Base-by-base conservation (phyloP, 1,140 invertebrate genomes). In the Marisa cornuarietis region DNA sequence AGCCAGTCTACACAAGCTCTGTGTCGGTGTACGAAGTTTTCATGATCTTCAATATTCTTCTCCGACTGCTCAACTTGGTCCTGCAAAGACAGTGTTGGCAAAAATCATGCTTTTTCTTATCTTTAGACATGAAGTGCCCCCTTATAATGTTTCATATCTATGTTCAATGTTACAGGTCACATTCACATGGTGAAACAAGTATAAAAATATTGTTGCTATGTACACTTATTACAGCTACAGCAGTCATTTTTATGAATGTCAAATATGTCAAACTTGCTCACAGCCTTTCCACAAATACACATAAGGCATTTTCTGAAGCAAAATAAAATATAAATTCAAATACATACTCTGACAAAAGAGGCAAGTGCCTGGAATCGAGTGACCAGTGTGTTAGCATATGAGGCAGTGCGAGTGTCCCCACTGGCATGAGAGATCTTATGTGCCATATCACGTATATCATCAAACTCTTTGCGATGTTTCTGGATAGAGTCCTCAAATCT, bases 351-450 rank as follows among this genome's bases (percentile, higher is more conserved):
- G 11, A 86, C 81, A 77, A 84, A 81, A 42, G 82, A 73, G 10
- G 92, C 89, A 0, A 97, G 92, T 20, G 94, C 93, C 87, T 96
- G 93, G 89, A 96, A 96, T 81, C 96, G 93, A 49, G 93, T 93
- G 14, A 93, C 93, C 71, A 98, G 91, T 88, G 96, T 95, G 76
- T 93, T 93, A 5, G 95, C 94, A 87, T 96, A 95, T 86, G 96
- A 95, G 11, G 93, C 92, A 24, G 96, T 94, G 66, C 96, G 92
- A 0, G 95, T 95, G 86, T 97, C 96, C 3, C 96, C 95, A 90
- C 94, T 95, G 79, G 94, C 93, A 82, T 94, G 93, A 31, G 94
- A 92, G 22, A 98, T 94, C 83, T 94, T 93, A 71, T 96, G 93
- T 0, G 95, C 95, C 9, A 95, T 91, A 52, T 92, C 90, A 42